Conservation (phyloP, 2,113 vertebrate species). For the Diglossa brunneiventris region DNA sequence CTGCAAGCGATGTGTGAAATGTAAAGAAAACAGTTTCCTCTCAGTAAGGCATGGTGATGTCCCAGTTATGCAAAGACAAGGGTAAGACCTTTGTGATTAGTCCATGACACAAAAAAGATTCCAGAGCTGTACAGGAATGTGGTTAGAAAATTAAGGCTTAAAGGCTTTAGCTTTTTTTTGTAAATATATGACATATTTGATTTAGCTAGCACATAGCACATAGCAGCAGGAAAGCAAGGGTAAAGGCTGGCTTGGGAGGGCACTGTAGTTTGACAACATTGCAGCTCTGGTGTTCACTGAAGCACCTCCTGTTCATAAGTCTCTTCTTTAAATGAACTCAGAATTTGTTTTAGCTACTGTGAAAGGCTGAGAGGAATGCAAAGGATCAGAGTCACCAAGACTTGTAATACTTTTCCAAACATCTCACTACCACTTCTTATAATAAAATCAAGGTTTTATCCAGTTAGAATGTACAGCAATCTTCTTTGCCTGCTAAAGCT, state of each 20-base stretch:
- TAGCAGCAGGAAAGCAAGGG: not conserved
- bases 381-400: not conserved
- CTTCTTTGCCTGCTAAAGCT: not conserved
- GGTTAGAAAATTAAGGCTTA: not conserved
- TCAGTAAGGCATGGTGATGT: not conserved
- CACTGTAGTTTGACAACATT: not conserved
- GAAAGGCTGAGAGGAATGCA: not conserved
- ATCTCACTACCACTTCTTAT: not conserved
- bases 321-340: not conserved
- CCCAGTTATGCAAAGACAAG: not conserved
- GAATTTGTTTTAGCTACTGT: not conserved
- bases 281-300: not conserved
- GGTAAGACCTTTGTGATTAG: not conserved
- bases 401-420: not conserved
- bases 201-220: not conserved
- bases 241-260: not conserved
- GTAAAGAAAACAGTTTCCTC: not conserved
- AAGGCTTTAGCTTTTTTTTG: not conserved
- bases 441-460: not conserved
- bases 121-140: not conserved
- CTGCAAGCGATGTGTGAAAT: not conserved
- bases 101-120: not conserved
- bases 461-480: not conserved
- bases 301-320: not conserved
- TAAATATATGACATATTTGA: not conserved